Base-by-base conservation (phyloP, 2,888 invertebrate species). In the Sinodicranocentrus sp. region DNA sequence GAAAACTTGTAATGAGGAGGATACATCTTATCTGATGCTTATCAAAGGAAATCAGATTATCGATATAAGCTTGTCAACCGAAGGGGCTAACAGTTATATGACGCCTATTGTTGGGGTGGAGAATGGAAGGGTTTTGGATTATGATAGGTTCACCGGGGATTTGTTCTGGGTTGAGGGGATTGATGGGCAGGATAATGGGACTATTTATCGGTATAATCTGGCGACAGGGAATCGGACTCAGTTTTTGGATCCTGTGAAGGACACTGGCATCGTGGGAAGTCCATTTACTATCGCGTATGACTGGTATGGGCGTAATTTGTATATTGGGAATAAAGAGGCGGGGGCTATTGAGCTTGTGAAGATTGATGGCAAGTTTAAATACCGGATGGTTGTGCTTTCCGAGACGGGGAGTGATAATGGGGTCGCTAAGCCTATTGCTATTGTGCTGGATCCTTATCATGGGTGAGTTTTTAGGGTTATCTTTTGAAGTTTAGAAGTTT, bases 291-390 rank as follows among this genome's bases (percentile, higher is more conserved):
- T 99, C 52, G 98, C 98, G 0, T 96, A 98, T 89, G 99, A 99
- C 90, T 99, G 99, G 98, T 92, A 98, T 23, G 98, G 98, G 2
- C 92, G 98, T 75, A 99, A 99, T 91, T 91, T 99, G 43, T 98
- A 95, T 90, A 94, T 98, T 90, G 97, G 97, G 26, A 98, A 98
- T 90, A 93, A 95, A 44, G 92, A 94, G 1, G 96, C 97, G 0
- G 96, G 97, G 75, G 98, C 97, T 87, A 95, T 99, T 86, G 98
- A 98, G 91, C 94, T 97, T 0, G 93, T 98, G 0, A 93, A 95
- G 87, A 94, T 96, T 0, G 97, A 97, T 89, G 96, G 97, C 0
- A 95, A 96, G 90, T 92, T 93, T 0, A 95, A 95, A 89, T 96
- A 95, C 90, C 92, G 98, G 54, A 93, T 95, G 13, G 94, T 98